These are phyloP conservation scores for Agrochola lota DNA, from an alignment of 2,888 invertebrate species.

Conservation along the genomic window DNA sequence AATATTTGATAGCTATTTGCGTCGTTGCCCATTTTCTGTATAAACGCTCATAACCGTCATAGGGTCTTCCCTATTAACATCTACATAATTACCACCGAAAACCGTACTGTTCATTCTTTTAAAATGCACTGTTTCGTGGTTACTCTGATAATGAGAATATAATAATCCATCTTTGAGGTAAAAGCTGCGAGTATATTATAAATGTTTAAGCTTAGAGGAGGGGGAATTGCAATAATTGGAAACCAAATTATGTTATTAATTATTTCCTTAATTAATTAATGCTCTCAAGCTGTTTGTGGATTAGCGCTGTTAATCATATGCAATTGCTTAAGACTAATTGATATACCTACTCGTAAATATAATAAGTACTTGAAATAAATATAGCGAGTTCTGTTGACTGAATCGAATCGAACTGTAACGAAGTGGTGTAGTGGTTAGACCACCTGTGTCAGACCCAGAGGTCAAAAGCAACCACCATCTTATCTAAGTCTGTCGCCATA, in stretches of 20 bases:
- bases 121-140: background rate
- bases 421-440: no score
- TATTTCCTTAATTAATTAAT: slow-evolving; percentile 32
- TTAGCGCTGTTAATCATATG: slow-evolving; percentile 20
- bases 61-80: no score
- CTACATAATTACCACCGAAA: no score
- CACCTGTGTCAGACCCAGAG: no score
- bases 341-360: background rate
- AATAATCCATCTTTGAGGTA: background rate
- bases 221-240: background rate
- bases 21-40: no score
- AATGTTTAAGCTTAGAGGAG: background rate
- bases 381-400: background rate
- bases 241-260: slow-evolving; percentile 27
- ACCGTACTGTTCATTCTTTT: background rate
- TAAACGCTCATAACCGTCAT: no score
- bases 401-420: background rate
- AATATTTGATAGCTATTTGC: no score
- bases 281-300: slow-evolving; percentile 33
- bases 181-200: slow-evolving; percentile 4
- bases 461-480: no score
- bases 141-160: background rate
- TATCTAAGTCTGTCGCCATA: no score
- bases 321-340: slow-evolving; percentile 27
- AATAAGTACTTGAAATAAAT: background rate